phyloP scores from a whole-genome alignment of 2,113 vertebrate species.

The Rhadina sibilatrix region DNA sequence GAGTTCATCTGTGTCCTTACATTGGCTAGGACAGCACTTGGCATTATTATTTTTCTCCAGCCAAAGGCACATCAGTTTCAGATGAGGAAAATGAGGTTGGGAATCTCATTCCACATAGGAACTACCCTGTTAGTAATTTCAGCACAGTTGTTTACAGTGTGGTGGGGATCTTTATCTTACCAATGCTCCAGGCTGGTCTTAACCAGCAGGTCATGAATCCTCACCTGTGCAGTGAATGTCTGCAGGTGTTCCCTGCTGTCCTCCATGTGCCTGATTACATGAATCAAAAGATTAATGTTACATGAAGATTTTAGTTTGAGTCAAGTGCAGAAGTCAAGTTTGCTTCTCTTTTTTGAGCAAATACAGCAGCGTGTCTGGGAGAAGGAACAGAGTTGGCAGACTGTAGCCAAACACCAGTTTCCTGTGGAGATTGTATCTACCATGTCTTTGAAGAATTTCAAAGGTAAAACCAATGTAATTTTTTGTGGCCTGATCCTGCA shows the following conservation, averaged over 20 bases:
- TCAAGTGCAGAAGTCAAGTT: neutral
- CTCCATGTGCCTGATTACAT: fast-evolving
- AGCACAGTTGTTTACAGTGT: no score
- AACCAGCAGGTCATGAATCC: fast-evolving
- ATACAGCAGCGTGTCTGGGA: neutral
- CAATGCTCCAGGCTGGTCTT: neutral
- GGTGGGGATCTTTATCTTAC: neutral
- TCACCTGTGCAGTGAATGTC: neutral
- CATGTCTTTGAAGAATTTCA: neutral
- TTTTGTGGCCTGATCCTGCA: neutral
- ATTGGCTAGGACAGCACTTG: neutral
- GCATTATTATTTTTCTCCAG: neutral
- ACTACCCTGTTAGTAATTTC: neutral
- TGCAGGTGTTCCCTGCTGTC: neutral
- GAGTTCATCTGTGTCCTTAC: neutral
- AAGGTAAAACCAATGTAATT: neutral
- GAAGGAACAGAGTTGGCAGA: neutral
- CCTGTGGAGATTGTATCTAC: neutral
- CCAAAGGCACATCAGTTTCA: neutral
- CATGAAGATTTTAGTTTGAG: neutral
- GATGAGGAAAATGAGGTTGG: neutral
- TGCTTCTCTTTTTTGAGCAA: neutral
- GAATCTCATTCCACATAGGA: fast-evolving
- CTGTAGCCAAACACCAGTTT: neutral
- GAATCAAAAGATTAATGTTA: neutral